Evolutionary conservation across 37 sponge, comb jelly and placozoan genomes (phyloP), one percentile per base, ranked within the genome.

Genomic region (Aphrocallistes beatrix): DNA sequence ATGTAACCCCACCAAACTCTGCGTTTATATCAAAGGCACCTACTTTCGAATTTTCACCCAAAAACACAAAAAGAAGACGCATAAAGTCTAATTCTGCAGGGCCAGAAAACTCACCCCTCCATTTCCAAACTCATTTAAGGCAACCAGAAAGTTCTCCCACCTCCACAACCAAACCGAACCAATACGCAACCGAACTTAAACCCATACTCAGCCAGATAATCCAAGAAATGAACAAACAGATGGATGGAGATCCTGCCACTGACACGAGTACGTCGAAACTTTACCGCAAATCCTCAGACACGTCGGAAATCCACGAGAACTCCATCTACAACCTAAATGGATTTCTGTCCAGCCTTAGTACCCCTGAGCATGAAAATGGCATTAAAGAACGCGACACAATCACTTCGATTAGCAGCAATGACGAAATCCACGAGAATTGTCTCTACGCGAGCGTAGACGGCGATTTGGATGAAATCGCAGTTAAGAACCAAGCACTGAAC

Each of bases 1-100:
- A 60, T 28, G 75, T 60, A 3, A 60, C 75, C 75, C 75, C 75
- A 60, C 75, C 75, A 60, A 60, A 60, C n/a, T 60, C 75, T 30
- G 75, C 75, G 34, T 30, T 8, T 6, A 28, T 13, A 60, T 1
- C 8, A 60, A 60, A 28, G n/a, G 10, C 75, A 60, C n/a, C n/a
- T n/a, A n/a, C n/a, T n/a, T 60, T 60, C 75, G 75, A 60, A 25
- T 60, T 60, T 60, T 13, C 8, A 13, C 75, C 8, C 28, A 60
- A 60, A 60, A 60, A 60, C 21, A 60, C 17, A 3, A 60, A 60
- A 28, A 42, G 13, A 6, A 42, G 13, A 16, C 25, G 75, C 10
- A 13, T 19, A 1, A 3, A 30, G 17, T 21, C 75, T 3, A 28
- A 25, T 60, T 60, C 75, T 19, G n/a, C 8, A 3, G 75, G 21